Evolutionary conservation across 2,797 vertebrate species (phyloP), one percentile per base, ranked within the genome.

Genomic region (Champsocephalus esox): DNA sequence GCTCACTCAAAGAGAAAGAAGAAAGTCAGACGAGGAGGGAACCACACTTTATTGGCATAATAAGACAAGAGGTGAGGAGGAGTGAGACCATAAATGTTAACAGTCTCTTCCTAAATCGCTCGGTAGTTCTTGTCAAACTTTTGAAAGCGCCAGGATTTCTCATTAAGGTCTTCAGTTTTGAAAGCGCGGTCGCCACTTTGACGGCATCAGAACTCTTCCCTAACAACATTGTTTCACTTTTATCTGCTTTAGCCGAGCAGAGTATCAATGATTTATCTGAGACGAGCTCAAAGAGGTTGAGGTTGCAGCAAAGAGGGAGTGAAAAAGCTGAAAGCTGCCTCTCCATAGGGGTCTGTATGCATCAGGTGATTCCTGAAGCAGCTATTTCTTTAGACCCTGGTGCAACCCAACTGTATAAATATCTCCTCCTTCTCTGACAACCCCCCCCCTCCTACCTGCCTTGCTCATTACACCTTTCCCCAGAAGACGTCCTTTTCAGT

Each of bases 401-500:
- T 58, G 68, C 67, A 80, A 75, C 57, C 73, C 38, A 49, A 77
- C 75, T 80, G 80, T 75, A 87, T 85, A 89, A 89, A 88, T 82
- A 88, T 76, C 69, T 82, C 67, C 70, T 67, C 67, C 61, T 45
- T 46, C 56, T 48, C 70, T 38, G 34, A 7, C 28, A 12, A 7
- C 12, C 57, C 19, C 12, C 14, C 44, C 17, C 34, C 8, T 9
- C 34, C 7, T 51, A 12, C 49, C 62, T 2, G 5, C 73, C 57
- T 61, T 49, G 32, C 21, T 54, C 66, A 60, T 55, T 49, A 58
- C 65, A 56, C 60, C 49, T 8, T 83, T 77, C 72, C 85, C 84
- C 79, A 73, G 55, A 84, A 87, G 84, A 79, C 63, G 11, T 79
- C 78, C 54, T 75, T 77, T 80, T 76, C 61, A 75, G 61, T 68